A percentile compares a stretch with the other conserved stretches of the same genome.
Conservation (phyloP, 2,113 vertebrate genomes). For the Bufo bufo region DNA sequence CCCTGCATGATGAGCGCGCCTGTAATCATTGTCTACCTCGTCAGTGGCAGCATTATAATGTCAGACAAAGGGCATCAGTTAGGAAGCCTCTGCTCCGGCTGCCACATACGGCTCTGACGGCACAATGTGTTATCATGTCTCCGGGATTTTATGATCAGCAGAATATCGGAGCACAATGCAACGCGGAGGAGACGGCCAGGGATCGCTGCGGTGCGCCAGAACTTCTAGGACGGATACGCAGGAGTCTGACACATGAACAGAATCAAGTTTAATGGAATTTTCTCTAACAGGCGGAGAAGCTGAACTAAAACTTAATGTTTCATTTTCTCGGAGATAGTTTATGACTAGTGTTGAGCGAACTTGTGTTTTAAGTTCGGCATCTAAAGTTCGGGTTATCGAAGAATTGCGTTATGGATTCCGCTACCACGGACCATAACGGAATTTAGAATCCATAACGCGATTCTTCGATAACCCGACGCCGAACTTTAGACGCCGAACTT, state of each 20-base stretch:
- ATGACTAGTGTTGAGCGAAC: background rate
- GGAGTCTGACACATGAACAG: background rate
- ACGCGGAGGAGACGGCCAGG: background rate
- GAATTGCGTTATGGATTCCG: too few species aligned
- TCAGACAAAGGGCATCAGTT: slow-evolving; percentile 35
- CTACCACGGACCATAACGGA: too few species aligned
- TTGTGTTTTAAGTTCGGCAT: too few species aligned
- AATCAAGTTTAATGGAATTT: background rate
- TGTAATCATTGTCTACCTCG: background rate
- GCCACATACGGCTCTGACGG: background rate
- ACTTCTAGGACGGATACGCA: background rate
- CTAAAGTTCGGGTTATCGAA: too few species aligned
- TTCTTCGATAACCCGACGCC: too few species aligned
- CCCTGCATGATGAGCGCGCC: background rate
- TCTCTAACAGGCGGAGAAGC: background rate
- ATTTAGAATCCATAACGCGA: too few species aligned
- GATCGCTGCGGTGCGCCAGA: background rate
- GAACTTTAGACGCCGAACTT: too few species aligned
- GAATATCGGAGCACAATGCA: background rate
- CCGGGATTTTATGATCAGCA: background rate
- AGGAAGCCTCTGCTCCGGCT: background rate
- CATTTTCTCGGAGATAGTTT: background rate
- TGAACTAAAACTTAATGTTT: background rate
- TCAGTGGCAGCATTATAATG: slow-evolving; percentile 9
- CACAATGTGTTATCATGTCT: background rate